These are phyloP conservation scores for Hypercompe scribonia DNA, from an alignment of 2,888 invertebrate species.

Conservation along the genomic window DNA sequence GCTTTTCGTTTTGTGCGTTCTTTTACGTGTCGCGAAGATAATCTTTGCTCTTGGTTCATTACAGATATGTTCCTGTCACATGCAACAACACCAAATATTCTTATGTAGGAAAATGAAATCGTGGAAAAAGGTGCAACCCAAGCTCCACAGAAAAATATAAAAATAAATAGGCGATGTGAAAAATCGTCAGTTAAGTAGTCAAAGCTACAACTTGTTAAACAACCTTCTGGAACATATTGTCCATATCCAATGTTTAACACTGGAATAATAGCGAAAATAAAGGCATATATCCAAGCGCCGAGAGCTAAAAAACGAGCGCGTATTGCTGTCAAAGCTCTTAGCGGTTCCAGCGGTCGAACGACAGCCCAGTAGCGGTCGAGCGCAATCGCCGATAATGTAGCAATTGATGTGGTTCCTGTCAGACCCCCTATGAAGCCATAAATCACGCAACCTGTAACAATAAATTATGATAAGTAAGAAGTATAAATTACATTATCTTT, in stretches of 20 bases:
- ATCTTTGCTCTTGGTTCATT: slow-evolving; percentile 78
- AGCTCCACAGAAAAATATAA: slow-evolving; percentile 91
- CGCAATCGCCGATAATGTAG: slow-evolving; percentile 92
- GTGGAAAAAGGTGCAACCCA: slow-evolving; percentile 91
- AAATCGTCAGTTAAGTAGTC: slow-evolving; percentile 91
- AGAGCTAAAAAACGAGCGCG: slow-evolving; percentile 88
- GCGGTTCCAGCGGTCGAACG: slow-evolving; percentile 91
- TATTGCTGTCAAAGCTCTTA: slow-evolving; percentile 87
- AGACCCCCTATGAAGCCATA: slow-evolving; percentile 94
- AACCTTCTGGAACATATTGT: slow-evolving; percentile 93
- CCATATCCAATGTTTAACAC: slow-evolving; percentile 90
- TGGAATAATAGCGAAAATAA: slow-evolving; percentile 90
- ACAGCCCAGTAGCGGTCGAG: slow-evolving; percentile 94
- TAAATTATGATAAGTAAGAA: slow-evolving; percentile 14
- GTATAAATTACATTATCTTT: neutral
- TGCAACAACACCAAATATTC: slow-evolving; percentile 89
- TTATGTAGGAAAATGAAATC: slow-evolving; percentile 91
- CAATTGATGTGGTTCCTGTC: slow-evolving; percentile 93
- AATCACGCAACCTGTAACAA: slow-evolving; percentile 89
- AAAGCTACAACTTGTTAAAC: slow-evolving; percentile 94
- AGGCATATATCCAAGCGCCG: slow-evolving; percentile 91
- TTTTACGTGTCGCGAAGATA: slow-evolving; percentile 86
- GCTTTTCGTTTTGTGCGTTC: slow-evolving; percentile 89
- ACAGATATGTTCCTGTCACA: slow-evolving; percentile 79
- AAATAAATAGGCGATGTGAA: slow-evolving; percentile 89